Percentiles rank a stretch among this genome's conserved stretches.
Conservation (phyloP, 2,113 vertebrate species). For the Lamprologus tigripictilis region DNA sequence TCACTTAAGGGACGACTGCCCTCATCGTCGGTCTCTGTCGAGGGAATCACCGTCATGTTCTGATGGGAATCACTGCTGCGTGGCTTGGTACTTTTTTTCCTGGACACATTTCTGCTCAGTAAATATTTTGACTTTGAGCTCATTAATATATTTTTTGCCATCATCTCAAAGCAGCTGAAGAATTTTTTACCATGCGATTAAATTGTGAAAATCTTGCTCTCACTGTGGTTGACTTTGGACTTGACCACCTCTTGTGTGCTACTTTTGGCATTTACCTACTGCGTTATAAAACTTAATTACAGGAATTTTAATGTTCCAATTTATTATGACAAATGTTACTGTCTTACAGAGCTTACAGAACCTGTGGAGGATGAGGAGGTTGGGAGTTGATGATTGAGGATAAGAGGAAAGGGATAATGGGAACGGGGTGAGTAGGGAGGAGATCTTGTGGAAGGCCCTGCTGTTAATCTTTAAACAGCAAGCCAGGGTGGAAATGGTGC, state of each 20-base stretch:
- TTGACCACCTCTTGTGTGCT: background rate
- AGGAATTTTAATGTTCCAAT: background rate
- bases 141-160: constrained; percentile 19
- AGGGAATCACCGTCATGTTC: constrained; percentile 15
- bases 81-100: background rate
- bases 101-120: constrained; percentile 16
- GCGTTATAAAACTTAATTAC: background rate
- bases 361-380: background rate
- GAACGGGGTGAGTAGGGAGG: background rate
- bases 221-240: constrained; percentile 2
- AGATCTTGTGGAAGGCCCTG: constrained; percentile 21
- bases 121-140: constrained; percentile 46
- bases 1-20: constrained; percentile 32
- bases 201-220: background rate
- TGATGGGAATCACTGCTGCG: background rate
- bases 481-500: constrained; percentile 34
- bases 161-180: constrained; percentile 1
- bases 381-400: background rate
- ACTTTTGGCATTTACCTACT: background rate
- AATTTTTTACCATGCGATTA: background rate
- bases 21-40: constrained; percentile 3
- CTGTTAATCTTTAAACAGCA: constrained; percentile 45
- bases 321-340: background rate
- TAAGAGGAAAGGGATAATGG: constrained; percentile 4
- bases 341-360: background rate